phyloP scores from a whole-genome alignment of 2,797 vertebrate species.

The Euthynnus affinis region DNA sequence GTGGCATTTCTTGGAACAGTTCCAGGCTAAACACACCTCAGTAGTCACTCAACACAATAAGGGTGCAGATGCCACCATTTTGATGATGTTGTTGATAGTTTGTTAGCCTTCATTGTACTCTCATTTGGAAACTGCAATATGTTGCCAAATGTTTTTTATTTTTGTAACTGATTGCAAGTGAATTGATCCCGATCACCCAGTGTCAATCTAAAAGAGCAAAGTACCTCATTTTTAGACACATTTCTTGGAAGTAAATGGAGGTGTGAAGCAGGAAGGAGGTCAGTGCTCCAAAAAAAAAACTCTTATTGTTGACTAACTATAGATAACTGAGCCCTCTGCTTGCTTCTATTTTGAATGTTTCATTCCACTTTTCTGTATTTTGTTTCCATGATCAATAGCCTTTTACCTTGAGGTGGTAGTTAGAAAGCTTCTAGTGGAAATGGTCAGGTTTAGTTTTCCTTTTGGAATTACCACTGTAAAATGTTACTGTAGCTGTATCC shows the following conservation, averaged over 20 bases:
- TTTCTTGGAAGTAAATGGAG: conserved; percentile 8
- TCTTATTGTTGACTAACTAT: background rate
- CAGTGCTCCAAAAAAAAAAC: background rate
- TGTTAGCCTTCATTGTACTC: conserved; percentile 4
- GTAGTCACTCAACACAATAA: background rate
- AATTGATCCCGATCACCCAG: background rate
- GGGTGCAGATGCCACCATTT: background rate
- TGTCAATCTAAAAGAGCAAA: background rate
- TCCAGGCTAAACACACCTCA: conserved; percentile 33
- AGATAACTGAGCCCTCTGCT: background rate
- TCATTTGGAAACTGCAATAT: background rate
- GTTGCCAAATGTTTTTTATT: conserved; percentile 22
- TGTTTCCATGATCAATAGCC: conserved; percentile 3
- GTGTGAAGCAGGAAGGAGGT: conserved; percentile 6
- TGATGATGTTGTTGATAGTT: background rate
- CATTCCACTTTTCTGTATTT: background rate
- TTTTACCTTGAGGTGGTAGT: background rate
- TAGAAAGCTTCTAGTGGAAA: background rate
- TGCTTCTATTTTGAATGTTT: conserved; percentile 6
- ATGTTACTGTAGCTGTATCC: conserved; percentile 18
- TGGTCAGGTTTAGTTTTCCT: background rate
- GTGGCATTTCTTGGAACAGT: conserved; percentile 18
- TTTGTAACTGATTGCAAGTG: background rate
- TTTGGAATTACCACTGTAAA: conserved; percentile 21
- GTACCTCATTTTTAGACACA: background rate